Conservation (phyloP, 2,797 vertebrate species). For the Acridotheres tristis region DNA sequence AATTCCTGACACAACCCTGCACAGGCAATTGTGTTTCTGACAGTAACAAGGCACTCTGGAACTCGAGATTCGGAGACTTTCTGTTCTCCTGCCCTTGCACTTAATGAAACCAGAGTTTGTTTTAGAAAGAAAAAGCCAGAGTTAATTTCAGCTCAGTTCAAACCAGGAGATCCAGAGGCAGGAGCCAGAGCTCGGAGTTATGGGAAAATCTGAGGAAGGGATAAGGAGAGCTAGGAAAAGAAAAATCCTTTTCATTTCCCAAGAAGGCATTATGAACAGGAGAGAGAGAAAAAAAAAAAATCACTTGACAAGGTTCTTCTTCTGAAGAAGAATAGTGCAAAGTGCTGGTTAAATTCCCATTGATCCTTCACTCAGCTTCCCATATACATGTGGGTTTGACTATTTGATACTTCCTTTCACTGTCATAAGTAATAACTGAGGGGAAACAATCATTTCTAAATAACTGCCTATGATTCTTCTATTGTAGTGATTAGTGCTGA, state of each 20-base stretch:
- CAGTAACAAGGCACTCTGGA: slow-evolving; percentile 52
- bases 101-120: slow-evolving; percentile 69
- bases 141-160: slow-evolving; percentile 63
- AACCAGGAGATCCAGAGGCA: neutral
- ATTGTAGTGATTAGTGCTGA: slow-evolving; percentile 72
- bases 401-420: slow-evolving; percentile 65
- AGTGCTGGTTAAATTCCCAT: slow-evolving; percentile 62
- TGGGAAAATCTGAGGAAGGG: neutral
- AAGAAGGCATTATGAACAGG: slow-evolving; percentile 39
- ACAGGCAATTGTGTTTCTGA: slow-evolving; percentile 58
- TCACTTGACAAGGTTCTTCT: slow-evolving; percentile 49
- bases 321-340: slow-evolving; percentile 50
- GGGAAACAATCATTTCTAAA: slow-evolving; percentile 75
- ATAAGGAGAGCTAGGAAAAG: neutral
- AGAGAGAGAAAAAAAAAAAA: slow-evolving; percentile 4
- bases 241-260: slow-evolving; percentile 50
- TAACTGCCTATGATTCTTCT: slow-evolving; percentile 69
- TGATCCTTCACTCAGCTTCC: slow-evolving; percentile 63
- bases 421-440: slow-evolving; percentile 70
- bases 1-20: slow-evolving; percentile 38
- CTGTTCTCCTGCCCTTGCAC: slow-evolving; percentile 67
- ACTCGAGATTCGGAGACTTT: slow-evolving; percentile 8
- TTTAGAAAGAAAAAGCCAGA: slow-evolving; percentile 41
- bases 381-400: slow-evolving; percentile 29
- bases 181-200: neutral